Evolutionary conservation across 2,888 invertebrate species (phyloP).

Genomic region (Lasioglossum lativentre): DNA sequence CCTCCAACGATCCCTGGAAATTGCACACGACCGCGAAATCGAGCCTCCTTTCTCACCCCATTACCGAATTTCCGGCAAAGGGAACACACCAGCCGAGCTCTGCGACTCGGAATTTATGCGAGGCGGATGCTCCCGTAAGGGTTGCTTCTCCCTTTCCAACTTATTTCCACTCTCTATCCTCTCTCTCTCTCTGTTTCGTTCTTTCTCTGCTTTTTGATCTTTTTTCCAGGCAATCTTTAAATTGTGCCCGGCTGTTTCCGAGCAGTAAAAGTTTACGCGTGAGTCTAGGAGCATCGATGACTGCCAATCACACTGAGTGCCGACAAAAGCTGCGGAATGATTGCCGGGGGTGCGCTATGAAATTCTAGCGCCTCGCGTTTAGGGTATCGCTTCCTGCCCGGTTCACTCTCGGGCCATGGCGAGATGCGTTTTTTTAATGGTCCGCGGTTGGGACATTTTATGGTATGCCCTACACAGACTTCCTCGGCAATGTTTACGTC

Average conservation of each 20-base stretch:
- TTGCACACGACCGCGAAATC: constrained; percentile 23
- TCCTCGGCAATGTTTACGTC: too few species aligned
- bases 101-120: constrained; percentile 30
- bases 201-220: neutral
- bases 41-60: constrained; percentile 43
- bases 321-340: constrained; percentile 20
- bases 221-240: constrained; percentile 46
- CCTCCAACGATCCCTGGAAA: constrained; percentile 1
- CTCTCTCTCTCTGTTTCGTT: neutral
- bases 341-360: constrained; percentile 8
- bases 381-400: neutral
- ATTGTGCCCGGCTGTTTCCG: constrained; percentile 41
- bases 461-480: too few species aligned
- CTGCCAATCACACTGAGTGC: constrained; percentile 70
- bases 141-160: neutral
- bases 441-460: too few species aligned
- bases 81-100: neutral
- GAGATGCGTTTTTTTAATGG: neutral
- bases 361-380: neutral
- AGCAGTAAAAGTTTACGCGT: constrained; percentile 58
- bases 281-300: constrained; percentile 41
- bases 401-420: neutral
- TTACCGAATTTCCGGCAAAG: constrained; percentile 32
- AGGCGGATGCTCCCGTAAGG: constrained; percentile 18
- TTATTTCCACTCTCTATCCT: neutral